Evolutionary conservation across 2,888 invertebrate genomes (phyloP), one percentile per base, ranked within the genome.

Genomic region (Parnassius mnemosyne): DNA sequence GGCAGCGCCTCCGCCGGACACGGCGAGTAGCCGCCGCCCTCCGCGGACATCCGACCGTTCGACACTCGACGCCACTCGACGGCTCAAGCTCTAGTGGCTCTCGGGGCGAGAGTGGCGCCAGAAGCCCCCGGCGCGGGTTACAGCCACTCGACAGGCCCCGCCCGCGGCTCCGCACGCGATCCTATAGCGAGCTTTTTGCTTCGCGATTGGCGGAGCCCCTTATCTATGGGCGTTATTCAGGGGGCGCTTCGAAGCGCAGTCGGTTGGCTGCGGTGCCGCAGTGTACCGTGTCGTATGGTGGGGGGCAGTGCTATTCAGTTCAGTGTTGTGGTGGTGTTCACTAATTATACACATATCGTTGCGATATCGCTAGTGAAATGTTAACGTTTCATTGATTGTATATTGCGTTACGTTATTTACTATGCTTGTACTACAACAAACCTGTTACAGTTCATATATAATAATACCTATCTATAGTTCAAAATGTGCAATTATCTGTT

Each of bases 1-100:
- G 87, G 86, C 91, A 87, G 92, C 92, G 89, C 93, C 90, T 94
- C 92, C 91, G 92, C 92, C 92, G 92, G 92, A 89, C 92, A 89
- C 91, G 92, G 92, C 89, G 90, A 90, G 76, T 88, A 90, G 85
- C 87, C 89, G 90, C 91, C 87, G 89, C 89, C 86, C 89, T 89
- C 84, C 89, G 87, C 90, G 89, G 89, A 90, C 90, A 89, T 89
- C 87, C 89, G 89, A 89, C 87, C 88, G 87, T 83, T 85, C 84
- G 85, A 84, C 88, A 89, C 90, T 87, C 86, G 85, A 88, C 85
- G 87, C 87, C 87, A 87, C 89, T 88, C 89, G 80, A 88, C 87
- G 88, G 89, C 89, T 86, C 87, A 85, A 87, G 87, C 88, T 90
- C 87, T 89, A 87, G 87, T 87, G 89, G 85, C 88, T 87, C 87